Evolutionary conservation across 2,888 invertebrate genomes (phyloP).

Genomic region (Agrochola circellaris): DNA sequence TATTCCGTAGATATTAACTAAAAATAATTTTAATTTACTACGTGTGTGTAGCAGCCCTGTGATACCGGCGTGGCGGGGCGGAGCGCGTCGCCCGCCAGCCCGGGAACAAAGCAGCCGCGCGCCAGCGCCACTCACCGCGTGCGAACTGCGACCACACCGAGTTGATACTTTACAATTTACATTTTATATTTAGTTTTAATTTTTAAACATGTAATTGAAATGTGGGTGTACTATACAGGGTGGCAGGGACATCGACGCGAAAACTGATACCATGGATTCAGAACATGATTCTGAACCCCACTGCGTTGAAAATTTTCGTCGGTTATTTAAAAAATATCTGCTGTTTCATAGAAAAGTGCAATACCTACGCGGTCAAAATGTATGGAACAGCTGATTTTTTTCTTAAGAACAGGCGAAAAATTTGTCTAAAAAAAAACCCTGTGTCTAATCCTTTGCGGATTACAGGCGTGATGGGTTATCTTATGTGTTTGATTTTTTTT

Average conservation of each 20-base stretch:
- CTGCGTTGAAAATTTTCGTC: too few relatives aligned
- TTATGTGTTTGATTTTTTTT: background rate
- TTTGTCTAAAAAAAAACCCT: too few relatives aligned
- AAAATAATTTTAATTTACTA: background rate
- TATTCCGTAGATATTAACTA: background rate
- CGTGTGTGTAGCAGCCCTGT: constrained; percentile 75
- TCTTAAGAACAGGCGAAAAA: too few relatives aligned
- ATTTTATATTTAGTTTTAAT: constrained; percentile 2
- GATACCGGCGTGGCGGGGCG: constrained; percentile 62
- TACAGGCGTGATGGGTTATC: background rate
- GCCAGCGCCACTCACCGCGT: constrained; percentile 84
- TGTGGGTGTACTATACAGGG: background rate
- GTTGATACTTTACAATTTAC: constrained; percentile 73
- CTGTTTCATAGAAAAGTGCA: too few relatives aligned
- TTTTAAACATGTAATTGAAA: background rate
- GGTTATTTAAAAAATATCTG: too few relatives aligned
- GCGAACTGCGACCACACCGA: constrained; percentile 49
- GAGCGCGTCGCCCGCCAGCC: constrained; percentile 82
- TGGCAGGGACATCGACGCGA: too few relatives aligned
- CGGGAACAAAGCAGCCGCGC: constrained; percentile 88
- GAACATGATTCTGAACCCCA: too few relatives aligned
- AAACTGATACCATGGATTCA: too few relatives aligned
- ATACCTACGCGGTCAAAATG: too few relatives aligned
- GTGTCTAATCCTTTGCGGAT: background rate
- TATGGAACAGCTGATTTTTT: too few relatives aligned